phyloP scores from a whole-genome alignment of 2,113 vertebrate species.

The Cnemophilus loriae region DNA sequence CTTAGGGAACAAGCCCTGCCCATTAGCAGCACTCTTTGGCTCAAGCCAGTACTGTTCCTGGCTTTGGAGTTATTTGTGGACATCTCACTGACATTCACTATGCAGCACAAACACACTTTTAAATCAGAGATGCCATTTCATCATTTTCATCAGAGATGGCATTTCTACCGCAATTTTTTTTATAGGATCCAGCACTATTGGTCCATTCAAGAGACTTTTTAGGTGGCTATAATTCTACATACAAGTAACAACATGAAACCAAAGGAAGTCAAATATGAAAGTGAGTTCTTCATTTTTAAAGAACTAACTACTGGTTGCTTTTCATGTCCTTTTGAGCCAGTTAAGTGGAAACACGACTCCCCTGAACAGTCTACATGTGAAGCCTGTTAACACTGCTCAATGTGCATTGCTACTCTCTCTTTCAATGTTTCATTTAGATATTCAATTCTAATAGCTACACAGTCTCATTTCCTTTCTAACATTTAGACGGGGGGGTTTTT shows the following conservation, averaged over 20 bases:
- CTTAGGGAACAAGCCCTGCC: background rate
- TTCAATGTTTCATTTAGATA: background rate
- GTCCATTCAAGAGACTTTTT: background rate
- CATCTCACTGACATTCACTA: background rate
- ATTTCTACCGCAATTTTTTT: background rate
- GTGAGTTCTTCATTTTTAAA: background rate
- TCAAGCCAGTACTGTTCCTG: background rate
- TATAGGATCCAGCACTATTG: background rate
- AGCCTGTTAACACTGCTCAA: background rate
- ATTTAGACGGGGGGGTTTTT: background rate
- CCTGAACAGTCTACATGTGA: background rate
- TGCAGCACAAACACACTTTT: background rate
- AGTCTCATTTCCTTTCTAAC: background rate
- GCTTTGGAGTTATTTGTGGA: background rate
- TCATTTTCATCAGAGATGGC: background rate
- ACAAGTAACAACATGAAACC: background rate
- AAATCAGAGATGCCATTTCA: background rate
- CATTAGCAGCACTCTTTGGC: background rate
- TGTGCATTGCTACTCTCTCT: background rate
- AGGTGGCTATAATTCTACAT: background rate
- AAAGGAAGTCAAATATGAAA: background rate
- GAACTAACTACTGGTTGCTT: background rate
- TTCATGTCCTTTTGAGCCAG: background rate
- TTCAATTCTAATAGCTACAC: slow-evolving; percentile 1
- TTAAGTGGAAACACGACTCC: background rate